Conservation (phyloP, 2,113 vertebrate species). For the Strix uralensis region DNA sequence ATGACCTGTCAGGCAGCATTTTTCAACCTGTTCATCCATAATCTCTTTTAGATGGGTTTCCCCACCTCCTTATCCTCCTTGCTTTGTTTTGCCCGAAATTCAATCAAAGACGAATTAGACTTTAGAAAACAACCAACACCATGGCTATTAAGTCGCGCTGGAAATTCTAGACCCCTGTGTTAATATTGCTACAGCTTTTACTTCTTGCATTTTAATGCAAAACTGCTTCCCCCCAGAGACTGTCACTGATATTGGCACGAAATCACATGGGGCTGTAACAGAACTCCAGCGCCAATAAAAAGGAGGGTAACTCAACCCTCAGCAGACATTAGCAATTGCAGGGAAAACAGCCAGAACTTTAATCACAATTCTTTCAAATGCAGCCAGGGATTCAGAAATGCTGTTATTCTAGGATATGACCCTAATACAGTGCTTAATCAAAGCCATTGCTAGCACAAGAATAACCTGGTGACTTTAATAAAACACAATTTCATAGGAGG, state of each 20-base stretch:
- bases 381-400: slow-evolving; percentile 70
- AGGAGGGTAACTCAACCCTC: slow-evolving; percentile 48
- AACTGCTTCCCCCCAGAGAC: slow-evolving; percentile 38
- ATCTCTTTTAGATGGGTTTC: slow-evolving; percentile 54
- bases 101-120: slow-evolving; percentile 86
- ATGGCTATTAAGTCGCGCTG: background rate
- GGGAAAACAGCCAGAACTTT: slow-evolving; percentile 74
- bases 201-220: slow-evolving; percentile 68
- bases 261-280: background rate
- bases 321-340: slow-evolving; percentile 55
- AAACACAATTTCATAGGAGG: slow-evolving; percentile 60
- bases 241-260: slow-evolving; percentile 41
- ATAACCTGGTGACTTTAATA: slow-evolving; percentile 71
- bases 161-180: slow-evolving; percentile 24
- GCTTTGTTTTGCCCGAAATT: slow-evolving; percentile 78
- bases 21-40: slow-evolving; percentile 61
- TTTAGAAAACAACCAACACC: slow-evolving; percentile 69
- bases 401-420: slow-evolving; percentile 72
- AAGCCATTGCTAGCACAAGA: slow-evolving; percentile 60
- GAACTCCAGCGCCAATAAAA: slow-evolving; percentile 45
- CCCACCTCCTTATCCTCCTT: slow-evolving; percentile 65
- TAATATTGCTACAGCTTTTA: slow-evolving; percentile 71
- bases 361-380: slow-evolving; percentile 74
- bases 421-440: slow-evolving; percentile 77
- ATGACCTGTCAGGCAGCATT: slow-evolving; percentile 52